phyloP scores from a whole-genome alignment of 2,113 vertebrate species.

The Pelecanoides urinatrix region DNA sequence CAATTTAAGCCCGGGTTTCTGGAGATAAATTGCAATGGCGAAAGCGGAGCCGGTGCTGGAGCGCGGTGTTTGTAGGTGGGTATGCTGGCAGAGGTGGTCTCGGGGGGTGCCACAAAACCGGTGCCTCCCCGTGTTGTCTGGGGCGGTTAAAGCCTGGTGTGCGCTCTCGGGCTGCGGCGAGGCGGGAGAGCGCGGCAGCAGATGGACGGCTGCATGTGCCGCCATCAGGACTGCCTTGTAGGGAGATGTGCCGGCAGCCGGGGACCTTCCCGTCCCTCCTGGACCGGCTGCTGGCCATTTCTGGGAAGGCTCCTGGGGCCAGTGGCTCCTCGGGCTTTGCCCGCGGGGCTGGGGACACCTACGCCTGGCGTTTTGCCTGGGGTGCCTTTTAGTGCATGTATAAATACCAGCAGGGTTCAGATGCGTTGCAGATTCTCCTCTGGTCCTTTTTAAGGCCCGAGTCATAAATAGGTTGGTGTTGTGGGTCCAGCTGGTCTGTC shows the following conservation, averaged over 20 bases:
- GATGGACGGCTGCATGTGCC: background rate
- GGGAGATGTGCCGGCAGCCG: background rate
- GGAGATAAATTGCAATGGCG: background rate
- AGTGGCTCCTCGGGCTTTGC: background rate
- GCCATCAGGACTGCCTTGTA: background rate
- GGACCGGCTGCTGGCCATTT: background rate
- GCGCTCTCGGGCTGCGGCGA: accelerated
- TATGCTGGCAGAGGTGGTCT: background rate
- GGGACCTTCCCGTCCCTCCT: background rate
- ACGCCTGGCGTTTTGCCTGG: background rate
- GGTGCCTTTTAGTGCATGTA: background rate
- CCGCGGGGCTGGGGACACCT: accelerated
- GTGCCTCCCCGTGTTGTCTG: background rate
- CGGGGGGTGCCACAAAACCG: background rate
- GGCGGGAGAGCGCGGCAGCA: background rate
- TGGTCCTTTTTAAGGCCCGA: background rate
- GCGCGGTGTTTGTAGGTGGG: background rate
- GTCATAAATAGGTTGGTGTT: constrained; percentile 1
- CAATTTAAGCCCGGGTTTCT: background rate
- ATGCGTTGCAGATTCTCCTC: background rate
- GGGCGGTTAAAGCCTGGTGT: background rate
- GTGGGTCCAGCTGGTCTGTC: background rate
- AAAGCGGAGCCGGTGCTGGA: background rate
- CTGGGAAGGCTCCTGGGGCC: background rate
- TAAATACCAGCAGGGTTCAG: constrained; percentile 24